A percentile compares a stretch with the other conserved stretches of the same genome.
These are phyloP conservation scores for Antechinus flavipes DNA, from an alignment of 2,113 vertebrate species.

Conservation along the genomic window DNA sequence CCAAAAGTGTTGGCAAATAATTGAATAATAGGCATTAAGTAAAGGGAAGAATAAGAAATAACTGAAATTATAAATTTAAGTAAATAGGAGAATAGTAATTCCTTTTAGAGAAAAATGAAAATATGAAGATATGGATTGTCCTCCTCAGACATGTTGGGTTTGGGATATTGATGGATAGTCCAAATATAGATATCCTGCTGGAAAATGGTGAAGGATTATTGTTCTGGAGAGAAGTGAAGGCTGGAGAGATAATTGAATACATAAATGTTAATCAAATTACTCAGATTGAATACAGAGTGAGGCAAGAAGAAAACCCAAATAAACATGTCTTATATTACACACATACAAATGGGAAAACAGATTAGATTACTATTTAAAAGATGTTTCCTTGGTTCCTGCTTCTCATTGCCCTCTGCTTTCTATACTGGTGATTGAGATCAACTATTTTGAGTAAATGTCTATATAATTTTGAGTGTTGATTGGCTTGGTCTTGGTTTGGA, in stretches of 20 bases:
- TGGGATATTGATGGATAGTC: background rate
- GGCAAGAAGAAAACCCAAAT: no score
- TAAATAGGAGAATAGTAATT: background rate
- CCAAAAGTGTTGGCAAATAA: background rate
- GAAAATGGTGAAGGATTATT: background rate
- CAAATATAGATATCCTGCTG: background rate
- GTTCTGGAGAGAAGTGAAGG: background rate
- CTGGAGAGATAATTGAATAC: background rate
- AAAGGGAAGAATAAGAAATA: background rate
- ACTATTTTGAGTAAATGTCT: background rate
- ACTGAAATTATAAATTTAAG: background rate
- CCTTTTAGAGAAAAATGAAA: background rate
- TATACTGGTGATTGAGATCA: no score
- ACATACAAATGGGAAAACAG: background rate
- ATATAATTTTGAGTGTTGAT: background rate
- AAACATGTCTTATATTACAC: background rate
- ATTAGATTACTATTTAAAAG: background rate
- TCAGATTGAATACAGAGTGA: no score
- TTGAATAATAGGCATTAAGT: background rate
- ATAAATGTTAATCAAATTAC: background rate
- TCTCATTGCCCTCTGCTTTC: background rate
- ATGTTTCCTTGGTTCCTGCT: background rate
- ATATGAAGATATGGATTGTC: background rate
- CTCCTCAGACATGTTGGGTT: background rate
- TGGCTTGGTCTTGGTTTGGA: background rate